Base-by-base conservation (phyloP, 2,113 vertebrate species). In the Psephotus haematonotus region DNA sequence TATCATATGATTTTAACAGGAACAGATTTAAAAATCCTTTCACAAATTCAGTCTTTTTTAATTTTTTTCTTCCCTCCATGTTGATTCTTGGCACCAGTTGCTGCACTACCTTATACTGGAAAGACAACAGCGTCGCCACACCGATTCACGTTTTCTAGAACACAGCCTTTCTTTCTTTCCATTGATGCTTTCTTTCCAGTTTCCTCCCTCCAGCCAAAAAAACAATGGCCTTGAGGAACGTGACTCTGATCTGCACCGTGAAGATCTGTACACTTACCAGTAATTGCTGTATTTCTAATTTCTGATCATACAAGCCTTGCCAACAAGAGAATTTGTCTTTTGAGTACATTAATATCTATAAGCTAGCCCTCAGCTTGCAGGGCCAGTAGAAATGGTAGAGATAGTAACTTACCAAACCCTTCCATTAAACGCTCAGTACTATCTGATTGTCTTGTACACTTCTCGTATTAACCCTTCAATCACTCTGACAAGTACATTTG, bases 211-310 rank as follows among this genome's bases (percentile, higher is more conserved):
- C 55, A 92, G 43, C 43, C 2, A 6, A 78, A 91, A 33, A 83
- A 87, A 47, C 43, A 91, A 47, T 35, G 11, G 28, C 52, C 79
- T 86, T 88, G 59, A 92, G 91, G 68, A 81, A 13, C 8, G 2
- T 68, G 88, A 44, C 53, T 92, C 25, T 82, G 77, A 33, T 91
- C 44, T 89, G 77, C 49, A 41, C 46, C 2, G 0, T 50, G 77
- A 88, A 69, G 77, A 90, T 94, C 83, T 92, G 59, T 43, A 75
- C 27, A 25, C 43, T 89, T 55, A 88, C 17, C 1, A 6, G 53
- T 97, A 91, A 93, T 95, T 91, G 70, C 64, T 86, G 25, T 77
- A 24, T 93, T 86, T 93, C 68, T 77, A 83, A 91, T 91, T 95
- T 60, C 57, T 95, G 93, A 85, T 68, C 93, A 82, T 78, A 25